Percentiles rank a stretch among this genome's conserved stretches.
phyloP scores from a whole-genome alignment of 1,140 invertebrate species.

The Maniola jurtina region DNA sequence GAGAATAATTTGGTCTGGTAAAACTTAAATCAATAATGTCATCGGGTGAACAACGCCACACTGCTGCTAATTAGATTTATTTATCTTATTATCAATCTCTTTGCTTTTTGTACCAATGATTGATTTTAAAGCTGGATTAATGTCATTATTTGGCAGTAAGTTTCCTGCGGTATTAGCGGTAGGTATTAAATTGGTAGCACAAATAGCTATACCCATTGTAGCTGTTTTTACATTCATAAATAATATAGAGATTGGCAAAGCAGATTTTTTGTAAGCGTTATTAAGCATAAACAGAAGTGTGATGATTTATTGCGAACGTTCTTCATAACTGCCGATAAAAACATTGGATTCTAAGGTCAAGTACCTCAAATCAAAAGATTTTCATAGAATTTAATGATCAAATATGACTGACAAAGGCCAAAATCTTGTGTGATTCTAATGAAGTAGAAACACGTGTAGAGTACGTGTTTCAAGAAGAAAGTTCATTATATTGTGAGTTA shows the following conservation, averaged over 20 bases:
- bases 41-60: neutral
- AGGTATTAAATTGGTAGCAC: neutral
- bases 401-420: neutral
- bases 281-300: neutral
- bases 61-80: neutral
- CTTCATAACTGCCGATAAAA: neutral
- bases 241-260: neutral
- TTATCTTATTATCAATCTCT: too few species aligned
- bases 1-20: neutral
- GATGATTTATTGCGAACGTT: conserved; percentile 1
- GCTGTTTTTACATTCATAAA: neutral
- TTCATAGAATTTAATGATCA: conserved; percentile 25
- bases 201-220: neutral
- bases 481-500: neutral
- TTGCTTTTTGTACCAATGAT: neutral
- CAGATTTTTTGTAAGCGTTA: neutral
- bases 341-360: conserved; percentile 3
- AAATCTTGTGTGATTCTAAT: neutral
- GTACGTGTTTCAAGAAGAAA: neutral
- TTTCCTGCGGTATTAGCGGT: neutral
- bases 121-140: conserved; percentile 1
- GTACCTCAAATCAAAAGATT: neutral
- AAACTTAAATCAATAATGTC: neutral
- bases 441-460: neutral
- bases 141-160: neutral